A percentile compares a stretch with the other conserved stretches of the same genome.
phyloP scores from a whole-genome alignment of 2,888 invertebrate genomes.

The Drosophila algonquin region DNA sequence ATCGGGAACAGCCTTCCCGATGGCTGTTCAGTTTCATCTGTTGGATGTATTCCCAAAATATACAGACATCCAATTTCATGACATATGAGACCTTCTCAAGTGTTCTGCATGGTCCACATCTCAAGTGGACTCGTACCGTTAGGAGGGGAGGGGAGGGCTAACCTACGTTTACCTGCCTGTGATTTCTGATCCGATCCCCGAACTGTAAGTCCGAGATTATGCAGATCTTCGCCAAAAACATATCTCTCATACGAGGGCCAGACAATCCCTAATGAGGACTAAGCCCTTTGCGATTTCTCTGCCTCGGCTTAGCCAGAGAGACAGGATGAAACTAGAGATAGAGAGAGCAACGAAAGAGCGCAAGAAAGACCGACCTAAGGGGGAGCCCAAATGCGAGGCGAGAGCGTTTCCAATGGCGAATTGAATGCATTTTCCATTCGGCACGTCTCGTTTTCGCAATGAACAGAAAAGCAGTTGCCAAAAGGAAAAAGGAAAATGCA shows the following conservation, averaged over 20 bases:
- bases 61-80: neutral
- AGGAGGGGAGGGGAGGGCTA: too few species aligned
- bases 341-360: neutral
- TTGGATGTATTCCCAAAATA: neutral
- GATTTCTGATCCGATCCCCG: constrained; percentile 30
- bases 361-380: neutral
- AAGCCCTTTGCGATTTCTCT: constrained; percentile 28
- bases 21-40: neutral
- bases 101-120: neutral
- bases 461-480: constrained; percentile 1
- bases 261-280: constrained; percentile 41
- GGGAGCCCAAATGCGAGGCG: neutral
- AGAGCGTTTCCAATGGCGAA: constrained; percentile 49
- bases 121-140: constrained; percentile 21
- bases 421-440: constrained; percentile 58
- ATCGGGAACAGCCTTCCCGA: too few species aligned
- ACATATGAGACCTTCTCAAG: constrained; percentile 11
- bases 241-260: constrained; percentile 14
- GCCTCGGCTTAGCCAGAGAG: constrained; percentile 3
- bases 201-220: constrained; percentile 19
- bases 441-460: constrained; percentile 63
- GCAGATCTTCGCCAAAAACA: constrained; percentile 18
- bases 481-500: constrained; percentile 23
- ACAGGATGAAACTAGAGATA: neutral
- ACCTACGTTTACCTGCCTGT: constrained; percentile 12